Conservation (phyloP, 2,113 vertebrate species). For the Melierax canorus region DNA sequence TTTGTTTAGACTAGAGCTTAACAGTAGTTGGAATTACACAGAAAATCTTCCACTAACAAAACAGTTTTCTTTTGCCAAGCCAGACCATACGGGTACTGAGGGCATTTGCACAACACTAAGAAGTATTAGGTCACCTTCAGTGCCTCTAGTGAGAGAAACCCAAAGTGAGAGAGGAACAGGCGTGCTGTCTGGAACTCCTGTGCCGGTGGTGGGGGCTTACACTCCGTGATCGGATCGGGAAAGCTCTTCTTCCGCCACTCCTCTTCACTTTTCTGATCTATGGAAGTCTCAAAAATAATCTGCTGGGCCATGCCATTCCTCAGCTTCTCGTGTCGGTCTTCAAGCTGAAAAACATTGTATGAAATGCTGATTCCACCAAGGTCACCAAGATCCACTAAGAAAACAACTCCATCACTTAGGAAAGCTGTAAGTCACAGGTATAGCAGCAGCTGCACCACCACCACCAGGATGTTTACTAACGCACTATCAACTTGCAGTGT, state of each 20-base stretch:
- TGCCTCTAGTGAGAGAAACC: slow-evolving; percentile 92
- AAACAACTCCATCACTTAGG: neutral
- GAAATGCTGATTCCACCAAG: neutral
- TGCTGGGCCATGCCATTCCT: slow-evolving; percentile 88
- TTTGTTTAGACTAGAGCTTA: neutral
- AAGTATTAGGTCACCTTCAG: slow-evolving; percentile 82
- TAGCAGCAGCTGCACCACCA: neutral
- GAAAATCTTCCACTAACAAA: neutral
- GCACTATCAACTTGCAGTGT: neutral
- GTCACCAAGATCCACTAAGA: neutral
- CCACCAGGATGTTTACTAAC: neutral
- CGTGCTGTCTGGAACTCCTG: slow-evolving; percentile 97
- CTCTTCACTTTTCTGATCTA: slow-evolving; percentile 87
- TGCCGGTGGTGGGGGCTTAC: slow-evolving; percentile 86
- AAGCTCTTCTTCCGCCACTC: slow-evolving; percentile 83
- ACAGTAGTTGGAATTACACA: neutral
- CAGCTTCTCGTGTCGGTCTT: slow-evolving; percentile 88
- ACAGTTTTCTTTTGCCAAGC: neutral
- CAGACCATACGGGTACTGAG: neutral
- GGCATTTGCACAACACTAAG: neutral
- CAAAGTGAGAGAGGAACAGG: slow-evolving; percentile 94
- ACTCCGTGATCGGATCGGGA: slow-evolving; percentile 87
- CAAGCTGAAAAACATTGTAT: slow-evolving; percentile 77
- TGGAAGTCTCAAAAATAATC: slow-evolving; percentile 84
- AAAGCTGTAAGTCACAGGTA: neutral